Evolutionary conservation across 2,888 invertebrate genomes (phyloP), one percentile per base, ranked within the genome.

Genomic region (Hirtodrosophila histrioides): DNA sequence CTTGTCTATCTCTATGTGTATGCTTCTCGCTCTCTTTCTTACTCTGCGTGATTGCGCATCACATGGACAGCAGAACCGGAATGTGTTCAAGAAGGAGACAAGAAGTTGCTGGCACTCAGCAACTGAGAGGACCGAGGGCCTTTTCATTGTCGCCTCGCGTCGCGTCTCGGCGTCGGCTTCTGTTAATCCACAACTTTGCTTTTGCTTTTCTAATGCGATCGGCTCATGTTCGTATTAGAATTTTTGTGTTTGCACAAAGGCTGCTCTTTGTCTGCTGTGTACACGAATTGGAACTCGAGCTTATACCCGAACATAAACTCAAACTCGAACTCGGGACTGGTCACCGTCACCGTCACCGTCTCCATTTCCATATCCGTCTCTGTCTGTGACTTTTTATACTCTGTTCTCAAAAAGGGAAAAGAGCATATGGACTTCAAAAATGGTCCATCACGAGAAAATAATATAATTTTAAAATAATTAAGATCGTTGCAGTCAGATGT

Each of bases 41-140:
- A 17, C 17, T 17, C 17, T 17, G 17, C 17, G 17, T 17, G 17
- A 17, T 17, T 17, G 17, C 27, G 27, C 27, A 27, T 27, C 27
- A 31, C 33, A 41, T 24, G 61, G 45, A 29, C 60, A 41, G 40
- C 61, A 86, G 81, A 82, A 82, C 82, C 88, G 82, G 82, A 88
- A 70, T 82, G 29, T 66, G 29, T 66, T 77, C 35, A 70, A 86
- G 78, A 81, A 82, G 87, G 87, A 88, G 88, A 84, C 85, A 70
- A 84, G 81, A 86, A 82, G 81, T 80, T 84, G 76, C 80, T 86
- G 76, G 67, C 73, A 70, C 76, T 63, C 63, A 55, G 51, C 35
- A 41, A 58, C 43, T 48, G 48, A 61, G 74, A 50, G 58, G 54
- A 73, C 50, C 17, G 17, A 58, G 41, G 62, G 57, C 39, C 54